phyloP scores from a whole-genome alignment of 2,888 invertebrate species.

The Nomada flava region DNA sequence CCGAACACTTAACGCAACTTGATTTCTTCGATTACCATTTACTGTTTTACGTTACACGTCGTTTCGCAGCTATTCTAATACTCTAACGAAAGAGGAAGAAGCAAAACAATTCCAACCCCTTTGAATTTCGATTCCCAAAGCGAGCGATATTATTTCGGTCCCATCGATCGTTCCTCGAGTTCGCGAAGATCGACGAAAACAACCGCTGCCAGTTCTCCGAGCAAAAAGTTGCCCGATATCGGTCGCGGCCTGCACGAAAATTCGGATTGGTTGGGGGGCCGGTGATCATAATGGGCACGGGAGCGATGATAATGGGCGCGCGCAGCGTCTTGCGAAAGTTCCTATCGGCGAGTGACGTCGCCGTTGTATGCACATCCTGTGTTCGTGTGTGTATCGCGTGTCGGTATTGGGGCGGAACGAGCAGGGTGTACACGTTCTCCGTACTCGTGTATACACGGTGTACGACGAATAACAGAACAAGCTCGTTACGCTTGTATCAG shows the following conservation, averaged over 20 bases:
- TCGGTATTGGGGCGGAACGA: constrained; percentile 76
- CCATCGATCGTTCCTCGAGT: not conserved
- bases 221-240: constrained; percentile 54
- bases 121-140: not conserved
- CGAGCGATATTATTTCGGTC: not conserved
- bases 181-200: not conserved
- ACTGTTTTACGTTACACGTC: no score
- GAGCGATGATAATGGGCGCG: constrained; percentile 65
- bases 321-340: constrained; percentile 72
- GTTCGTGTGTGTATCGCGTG: constrained; percentile 27
- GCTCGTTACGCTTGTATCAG: no score
- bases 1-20: no score
- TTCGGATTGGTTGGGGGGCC: constrained; percentile 57
- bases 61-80: no score
- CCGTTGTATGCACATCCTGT: constrained; percentile 23
- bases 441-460: constrained; percentile 7
- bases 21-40: no score
- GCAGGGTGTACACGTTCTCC: constrained; percentile 48
- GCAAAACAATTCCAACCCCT: no score
- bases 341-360: constrained; percentile 56
- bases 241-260: constrained; percentile 51
- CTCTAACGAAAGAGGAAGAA: no score
- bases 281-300: constrained; percentile 65
- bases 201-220: not conserved
- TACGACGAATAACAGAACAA: not conserved